Percentiles rank a stretch among this genome's conserved stretches.
phyloP scores from a whole-genome alignment of 2,797 vertebrate genomes.

The Danio tinwini region DNA sequence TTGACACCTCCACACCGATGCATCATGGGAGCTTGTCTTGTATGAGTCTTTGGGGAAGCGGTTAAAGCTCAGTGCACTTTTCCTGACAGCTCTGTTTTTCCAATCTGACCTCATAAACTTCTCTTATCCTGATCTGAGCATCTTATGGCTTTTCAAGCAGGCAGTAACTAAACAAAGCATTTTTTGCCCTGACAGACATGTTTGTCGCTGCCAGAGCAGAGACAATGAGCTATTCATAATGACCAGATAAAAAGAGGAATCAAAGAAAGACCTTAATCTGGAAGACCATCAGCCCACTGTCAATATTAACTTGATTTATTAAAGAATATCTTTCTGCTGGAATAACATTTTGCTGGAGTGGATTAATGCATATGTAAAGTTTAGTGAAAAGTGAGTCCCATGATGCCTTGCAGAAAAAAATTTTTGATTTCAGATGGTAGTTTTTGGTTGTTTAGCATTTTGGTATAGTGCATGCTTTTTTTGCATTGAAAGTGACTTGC shows the following conservation, averaged over 20 bases:
- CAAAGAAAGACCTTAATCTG: background rate
- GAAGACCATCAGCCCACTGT: background rate
- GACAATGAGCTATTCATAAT: background rate
- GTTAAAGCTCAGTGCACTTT: constrained; percentile 1
- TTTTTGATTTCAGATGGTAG: background rate
- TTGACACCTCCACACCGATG: background rate
- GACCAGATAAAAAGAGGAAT: background rate
- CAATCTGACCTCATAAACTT: constrained; percentile 7
- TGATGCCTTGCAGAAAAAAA: background rate
- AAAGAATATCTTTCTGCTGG: background rate
- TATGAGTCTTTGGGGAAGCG: background rate
- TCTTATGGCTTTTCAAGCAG: background rate
- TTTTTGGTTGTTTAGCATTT: background rate
- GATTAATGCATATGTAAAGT: background rate
- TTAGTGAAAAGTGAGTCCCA: background rate
- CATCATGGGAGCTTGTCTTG: background rate
- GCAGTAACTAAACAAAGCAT: constrained; percentile 2
- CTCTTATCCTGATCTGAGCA: background rate
- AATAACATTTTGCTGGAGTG: constrained; percentile 6
- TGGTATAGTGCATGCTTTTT: background rate
- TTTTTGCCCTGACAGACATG: background rate
- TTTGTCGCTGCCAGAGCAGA: constrained; percentile 25
- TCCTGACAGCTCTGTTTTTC: constrained; percentile 16
- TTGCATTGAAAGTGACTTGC: background rate
- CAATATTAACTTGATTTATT: background rate